Percentiles rank a stretch among this genome's conserved stretches.
Evolutionary conservation across 2,113 vertebrate genomes (phyloP).

Genomic region (Alosa alosa): DNA sequence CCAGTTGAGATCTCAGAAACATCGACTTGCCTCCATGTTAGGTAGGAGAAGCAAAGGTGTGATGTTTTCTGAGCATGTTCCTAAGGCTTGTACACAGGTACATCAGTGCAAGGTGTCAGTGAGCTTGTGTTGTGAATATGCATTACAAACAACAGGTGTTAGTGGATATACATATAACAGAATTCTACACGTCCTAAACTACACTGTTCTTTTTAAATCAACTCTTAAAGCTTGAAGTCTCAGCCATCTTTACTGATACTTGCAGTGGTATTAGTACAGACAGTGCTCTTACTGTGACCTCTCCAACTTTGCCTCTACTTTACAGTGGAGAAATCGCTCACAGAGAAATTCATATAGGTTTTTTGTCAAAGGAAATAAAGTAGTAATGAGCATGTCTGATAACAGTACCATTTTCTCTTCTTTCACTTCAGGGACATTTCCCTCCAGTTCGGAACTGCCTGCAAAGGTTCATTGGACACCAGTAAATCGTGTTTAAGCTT

Average conservation of each 20-base stretch:
- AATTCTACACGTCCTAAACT: neutral
- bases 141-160: neutral
- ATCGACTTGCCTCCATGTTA: neutral
- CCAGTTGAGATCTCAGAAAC: slow-evolving; percentile 34
- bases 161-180: neutral
- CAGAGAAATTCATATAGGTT: neutral
- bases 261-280: neutral
- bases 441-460: neutral
- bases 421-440: neutral
- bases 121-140: neutral
- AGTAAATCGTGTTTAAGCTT: neutral
- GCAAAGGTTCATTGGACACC: neutral
- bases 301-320: neutral
- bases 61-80: slow-evolving; percentile 11
- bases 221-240: neutral
- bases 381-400: neutral
- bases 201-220: neutral
- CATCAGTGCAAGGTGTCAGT: neutral
- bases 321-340: neutral
- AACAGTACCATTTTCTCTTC: neutral
- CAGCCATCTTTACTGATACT: neutral
- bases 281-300: neutral
- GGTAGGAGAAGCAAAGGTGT: slow-evolving; percentile 20
- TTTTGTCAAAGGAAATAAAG: neutral
- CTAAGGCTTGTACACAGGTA: neutral